A percentile compares a stretch with the other conserved stretches of the same genome.
Conservation (phyloP, 37 sponge, comb jelly and placozoan genomes). For the Agelas oroides region DNA sequence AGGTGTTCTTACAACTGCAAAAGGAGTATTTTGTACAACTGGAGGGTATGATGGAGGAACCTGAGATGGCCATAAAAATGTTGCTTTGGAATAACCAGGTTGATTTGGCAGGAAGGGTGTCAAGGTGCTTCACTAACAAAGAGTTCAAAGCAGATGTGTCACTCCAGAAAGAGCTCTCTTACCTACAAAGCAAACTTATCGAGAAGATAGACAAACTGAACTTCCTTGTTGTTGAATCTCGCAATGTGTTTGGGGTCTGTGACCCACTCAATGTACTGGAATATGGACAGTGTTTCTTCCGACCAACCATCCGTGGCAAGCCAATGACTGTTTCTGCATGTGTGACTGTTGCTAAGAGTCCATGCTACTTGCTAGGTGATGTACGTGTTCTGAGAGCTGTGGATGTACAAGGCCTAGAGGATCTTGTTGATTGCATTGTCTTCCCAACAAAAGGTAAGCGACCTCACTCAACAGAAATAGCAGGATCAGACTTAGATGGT, state of each 20-base stretch:
- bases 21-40: conserved; percentile 43
- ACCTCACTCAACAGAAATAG: conserved; percentile 85
- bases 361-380: conserved; percentile 84
- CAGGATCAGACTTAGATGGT: conserved; percentile 89
- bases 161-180: conserved; percentile 20
- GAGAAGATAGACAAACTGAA: conserved; percentile 68
- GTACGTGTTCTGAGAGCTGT: conserved; percentile 71
- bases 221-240: conserved; percentile 75
- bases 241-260: conserved; percentile 86
- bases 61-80: conserved; percentile 60
- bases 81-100: conserved; percentile 56
- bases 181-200: conserved; percentile 41
- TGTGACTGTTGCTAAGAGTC: conserved; percentile 74
- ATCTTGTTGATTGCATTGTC: conserved; percentile 86
- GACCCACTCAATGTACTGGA: conserved; percentile 60
- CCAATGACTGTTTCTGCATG: conserved; percentile 43
- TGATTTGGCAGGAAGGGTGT: conserved; percentile 36
- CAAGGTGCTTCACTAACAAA: neutral
- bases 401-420: conserved; percentile 28
- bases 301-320: conserved; percentile 60
- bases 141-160: conserved; percentile 8
- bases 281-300: conserved; percentile 83
- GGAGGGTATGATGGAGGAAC: conserved; percentile 43
- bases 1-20: conserved; percentile 65
- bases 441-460: conserved; percentile 76